These are phyloP conservation scores for Druon quercuslanigerum DNA, from an alignment of 1,140 invertebrate genomes.

Conservation along the genomic window DNA sequence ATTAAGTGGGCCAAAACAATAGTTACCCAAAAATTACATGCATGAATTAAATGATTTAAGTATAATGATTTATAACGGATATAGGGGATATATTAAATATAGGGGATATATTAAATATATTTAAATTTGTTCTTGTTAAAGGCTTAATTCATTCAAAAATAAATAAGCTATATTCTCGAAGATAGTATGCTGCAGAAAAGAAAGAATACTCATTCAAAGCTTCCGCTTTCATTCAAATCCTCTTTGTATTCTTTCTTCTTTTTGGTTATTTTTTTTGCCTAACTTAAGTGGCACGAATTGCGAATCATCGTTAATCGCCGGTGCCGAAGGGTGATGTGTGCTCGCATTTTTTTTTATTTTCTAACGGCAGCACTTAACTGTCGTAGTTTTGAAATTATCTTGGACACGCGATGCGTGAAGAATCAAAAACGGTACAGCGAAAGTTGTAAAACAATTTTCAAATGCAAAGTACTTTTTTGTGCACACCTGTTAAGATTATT, in stretches of 20 bases:
- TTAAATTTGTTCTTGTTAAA: too few species aligned
- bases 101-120: too few species aligned
- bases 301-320: constrained; percentile 5
- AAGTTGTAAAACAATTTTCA: constrained; percentile 7
- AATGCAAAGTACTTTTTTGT: too few species aligned
- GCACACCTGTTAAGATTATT: too few species aligned
- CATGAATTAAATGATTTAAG: too few species aligned
- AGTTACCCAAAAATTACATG: too few species aligned
- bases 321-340: constrained; percentile 20
- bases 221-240: constrained; percentile 43
- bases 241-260: constrained; percentile 15
- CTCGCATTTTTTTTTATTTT: not conserved
- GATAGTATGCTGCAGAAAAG: not conserved
- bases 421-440: constrained; percentile 12
- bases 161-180: not conserved
- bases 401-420: constrained; percentile 23
- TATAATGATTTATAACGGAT: too few species aligned
- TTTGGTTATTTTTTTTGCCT: not conserved
- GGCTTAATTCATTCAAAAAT: not conserved
- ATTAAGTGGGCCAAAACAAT: too few species aligned
- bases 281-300: constrained; percentile 18
- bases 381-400: constrained; percentile 40
- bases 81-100: too few species aligned
- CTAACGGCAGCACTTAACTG: constrained; percentile 29
- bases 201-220: constrained; percentile 47